Evolutionary conservation across 2,797 vertebrate species (phyloP).

Genomic region (Percopsis omiscomaycus): DNA sequence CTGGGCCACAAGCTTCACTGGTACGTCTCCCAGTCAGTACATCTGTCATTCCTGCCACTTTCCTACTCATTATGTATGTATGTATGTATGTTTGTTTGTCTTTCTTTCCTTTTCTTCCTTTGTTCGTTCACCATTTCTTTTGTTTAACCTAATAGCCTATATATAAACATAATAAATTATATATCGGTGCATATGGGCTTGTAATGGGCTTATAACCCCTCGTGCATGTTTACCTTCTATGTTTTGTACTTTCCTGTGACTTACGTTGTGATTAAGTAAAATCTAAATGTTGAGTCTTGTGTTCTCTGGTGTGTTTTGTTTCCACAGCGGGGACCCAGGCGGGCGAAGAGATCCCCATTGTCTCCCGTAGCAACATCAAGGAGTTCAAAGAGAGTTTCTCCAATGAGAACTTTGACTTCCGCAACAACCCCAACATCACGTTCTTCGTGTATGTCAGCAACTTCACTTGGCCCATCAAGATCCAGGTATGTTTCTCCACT

Average conservation of each 20-base stretch:
- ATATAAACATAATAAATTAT: too few species aligned
- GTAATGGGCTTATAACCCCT: background rate
- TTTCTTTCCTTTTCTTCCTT: background rate
- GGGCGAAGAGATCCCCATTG: slow-evolving; percentile 92
- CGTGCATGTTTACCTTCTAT: background rate
- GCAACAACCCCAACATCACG: slow-evolving; percentile 96
- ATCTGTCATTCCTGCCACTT: background rate
- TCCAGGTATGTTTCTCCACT: slow-evolving; percentile 80
- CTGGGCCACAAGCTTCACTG: slow-evolving; percentile 94
- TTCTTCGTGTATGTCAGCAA: slow-evolving; percentile 99
- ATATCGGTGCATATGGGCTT: too few species aligned
- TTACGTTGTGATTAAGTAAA: too few species aligned
- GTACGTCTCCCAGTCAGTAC: slow-evolving; percentile 64
- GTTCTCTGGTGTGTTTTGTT: background rate
- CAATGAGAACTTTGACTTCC: slow-evolving; percentile 98
- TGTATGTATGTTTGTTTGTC: background rate
- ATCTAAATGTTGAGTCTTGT: too few species aligned
- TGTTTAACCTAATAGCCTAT: too few species aligned
- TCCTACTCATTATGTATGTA: background rate
- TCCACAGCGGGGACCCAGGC: slow-evolving; percentile 89
- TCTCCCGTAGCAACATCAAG: slow-evolving; percentile 93
- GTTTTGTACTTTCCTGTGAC: too few species aligned
- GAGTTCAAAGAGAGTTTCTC: slow-evolving; percentile 98
- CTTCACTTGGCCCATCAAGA: slow-evolving; percentile 99
- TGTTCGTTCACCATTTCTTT: background rate